phyloP scores from a whole-genome alignment of 2,797 vertebrate species.

The Odontamblyopus rebecca region DNA sequence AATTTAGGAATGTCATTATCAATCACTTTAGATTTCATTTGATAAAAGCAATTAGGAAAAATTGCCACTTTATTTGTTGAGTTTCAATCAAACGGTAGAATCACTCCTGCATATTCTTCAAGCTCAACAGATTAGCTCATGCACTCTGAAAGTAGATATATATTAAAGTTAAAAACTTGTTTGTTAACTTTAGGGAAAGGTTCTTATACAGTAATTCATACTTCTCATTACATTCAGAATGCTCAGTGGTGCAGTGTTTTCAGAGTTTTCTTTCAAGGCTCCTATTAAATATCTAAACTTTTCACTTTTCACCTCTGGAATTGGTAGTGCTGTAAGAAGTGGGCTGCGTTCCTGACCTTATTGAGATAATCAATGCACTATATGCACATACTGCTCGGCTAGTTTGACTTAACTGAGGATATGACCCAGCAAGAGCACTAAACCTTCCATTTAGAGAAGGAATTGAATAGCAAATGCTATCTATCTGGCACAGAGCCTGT shows the following conservation, averaged over 20 bases:
- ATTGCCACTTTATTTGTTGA: neutral
- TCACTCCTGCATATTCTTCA: neutral
- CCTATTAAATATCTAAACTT: conserved; percentile 24
- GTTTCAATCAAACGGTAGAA: no score
- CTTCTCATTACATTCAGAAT: conserved; percentile 9
- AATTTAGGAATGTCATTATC: neutral
- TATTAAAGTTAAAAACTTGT: conserved; percentile 1
- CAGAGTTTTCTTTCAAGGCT: conserved; percentile 17
- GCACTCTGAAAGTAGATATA: neutral
- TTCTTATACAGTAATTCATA: conserved; percentile 9
- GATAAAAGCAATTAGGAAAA: neutral
- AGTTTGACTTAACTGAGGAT: conserved; percentile 57
- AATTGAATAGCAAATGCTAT: conserved; percentile 65
- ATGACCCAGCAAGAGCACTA: conserved; percentile 50
- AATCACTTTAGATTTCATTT: neutral
- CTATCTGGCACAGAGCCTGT: conserved; percentile 36
- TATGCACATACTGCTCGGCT: conserved; percentile 46
- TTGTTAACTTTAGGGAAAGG: conserved; percentile 4
- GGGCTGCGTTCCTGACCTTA: conserved; percentile 40
- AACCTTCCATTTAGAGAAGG: conserved; percentile 64
- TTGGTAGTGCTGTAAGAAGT: conserved; percentile 28
- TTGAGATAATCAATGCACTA: conserved; percentile 55
- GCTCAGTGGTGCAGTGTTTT: neutral
- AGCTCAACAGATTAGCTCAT: neutral
- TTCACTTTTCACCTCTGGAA: conserved; percentile 31